A percentile compares a stretch with the other conserved stretches of the same genome.
Evolutionary conservation across 2,797 vertebrate species (phyloP).

Genomic region (Sebastolobus alascanus): DNA sequence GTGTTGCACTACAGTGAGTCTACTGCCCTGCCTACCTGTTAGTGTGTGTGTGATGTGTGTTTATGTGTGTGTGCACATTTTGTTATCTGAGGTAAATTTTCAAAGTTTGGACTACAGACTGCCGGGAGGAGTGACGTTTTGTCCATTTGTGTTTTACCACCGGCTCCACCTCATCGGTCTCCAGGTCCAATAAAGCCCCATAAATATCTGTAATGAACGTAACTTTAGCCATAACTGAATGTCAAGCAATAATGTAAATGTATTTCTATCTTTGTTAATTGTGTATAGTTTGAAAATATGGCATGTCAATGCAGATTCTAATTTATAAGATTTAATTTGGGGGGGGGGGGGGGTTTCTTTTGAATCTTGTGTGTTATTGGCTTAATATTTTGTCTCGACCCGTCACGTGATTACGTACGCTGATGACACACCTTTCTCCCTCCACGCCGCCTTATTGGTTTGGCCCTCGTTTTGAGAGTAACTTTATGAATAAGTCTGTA

Average conservation of each 20-base stretch:
- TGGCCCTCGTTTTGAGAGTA: slow-evolving; percentile 84
- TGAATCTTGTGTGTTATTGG: slow-evolving; percentile 19
- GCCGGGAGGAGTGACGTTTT: neutral
- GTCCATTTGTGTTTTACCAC: neutral
- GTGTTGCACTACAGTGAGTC: slow-evolving; percentile 16
- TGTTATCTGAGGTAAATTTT: neutral
- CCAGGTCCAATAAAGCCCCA: slow-evolving; percentile 86
- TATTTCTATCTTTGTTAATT: slow-evolving; percentile 77
- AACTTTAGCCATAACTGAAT: slow-evolving; percentile 92
- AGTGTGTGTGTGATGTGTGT: neutral
- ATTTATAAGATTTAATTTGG: slow-evolving; percentile 81
- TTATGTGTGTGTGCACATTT: neutral
- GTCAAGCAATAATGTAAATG: slow-evolving; percentile 94
- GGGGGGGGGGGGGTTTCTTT: slow-evolving; percentile 46
- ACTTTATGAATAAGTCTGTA: slow-evolving; percentile 86
- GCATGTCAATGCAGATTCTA: slow-evolving; percentile 90
- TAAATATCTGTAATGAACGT: slow-evolving; percentile 58
- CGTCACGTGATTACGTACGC: slow-evolving; percentile 87
- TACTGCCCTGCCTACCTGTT: neutral
- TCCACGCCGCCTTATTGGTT: slow-evolving; percentile 81
- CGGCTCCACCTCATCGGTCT: slow-evolving; percentile 67
- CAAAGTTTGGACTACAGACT: neutral
- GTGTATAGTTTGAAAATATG: slow-evolving; percentile 89
- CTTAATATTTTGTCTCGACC: slow-evolving; percentile 68
- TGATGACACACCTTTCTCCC: slow-evolving; percentile 78